These are phyloP conservation scores for Neocloeon triangulifer DNA, from an alignment of 1,140 invertebrate genomes.

Conservation along the genomic window DNA sequence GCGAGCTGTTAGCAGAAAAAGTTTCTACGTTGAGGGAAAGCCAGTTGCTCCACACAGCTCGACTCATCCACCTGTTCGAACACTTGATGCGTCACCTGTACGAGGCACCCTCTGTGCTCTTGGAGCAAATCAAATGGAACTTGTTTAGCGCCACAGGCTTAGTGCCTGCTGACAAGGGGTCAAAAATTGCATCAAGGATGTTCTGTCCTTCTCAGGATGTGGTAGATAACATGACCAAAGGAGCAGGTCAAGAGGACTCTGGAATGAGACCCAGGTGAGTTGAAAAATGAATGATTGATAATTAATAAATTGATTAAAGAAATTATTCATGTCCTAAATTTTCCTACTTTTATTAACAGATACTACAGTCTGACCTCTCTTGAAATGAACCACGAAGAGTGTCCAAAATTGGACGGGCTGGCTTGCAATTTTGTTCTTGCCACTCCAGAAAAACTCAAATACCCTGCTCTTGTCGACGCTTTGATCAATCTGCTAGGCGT, in stretches of 20 bases:
- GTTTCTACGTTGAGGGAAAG: constrained; percentile 25
- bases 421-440: constrained; percentile 84
- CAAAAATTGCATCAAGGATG: not conserved
- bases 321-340: no score
- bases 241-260: not conserved
- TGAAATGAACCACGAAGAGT: no score
- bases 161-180: constrained; percentile 16
- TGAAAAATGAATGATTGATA: no score
- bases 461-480: constrained; percentile 65
- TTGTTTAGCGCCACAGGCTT: constrained; percentile 43
- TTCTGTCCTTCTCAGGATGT: no score
- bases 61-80: constrained; percentile 74
- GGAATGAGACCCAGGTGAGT: no score
- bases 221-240: no score
- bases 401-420: no score
- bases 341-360: no score
- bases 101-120: constrained; percentile 50
- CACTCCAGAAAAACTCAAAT: constrained; percentile 73
- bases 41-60: constrained; percentile 58
- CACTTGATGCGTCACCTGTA: constrained; percentile 91
- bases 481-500: constrained; percentile 56
- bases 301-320: no score
- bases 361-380: no score
- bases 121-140: constrained; percentile 70
- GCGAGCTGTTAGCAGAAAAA: not conserved